Conservation (phyloP, 2,113 vertebrate species). For the Sprattus sprattus region DNA sequence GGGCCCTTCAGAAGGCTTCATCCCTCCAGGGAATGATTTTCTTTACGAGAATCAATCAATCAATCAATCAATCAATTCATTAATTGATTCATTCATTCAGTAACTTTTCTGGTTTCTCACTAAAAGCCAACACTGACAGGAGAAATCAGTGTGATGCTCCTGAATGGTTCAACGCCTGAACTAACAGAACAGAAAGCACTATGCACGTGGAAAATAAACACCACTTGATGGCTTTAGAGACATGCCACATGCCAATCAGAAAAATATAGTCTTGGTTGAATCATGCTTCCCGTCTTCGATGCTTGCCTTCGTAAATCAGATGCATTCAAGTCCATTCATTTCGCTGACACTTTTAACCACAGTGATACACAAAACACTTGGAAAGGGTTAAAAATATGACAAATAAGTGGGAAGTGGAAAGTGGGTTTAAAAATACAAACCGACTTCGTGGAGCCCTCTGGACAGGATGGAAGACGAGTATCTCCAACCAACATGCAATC, state of each 20-base stretch:
- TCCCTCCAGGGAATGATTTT: not conserved
- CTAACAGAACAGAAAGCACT: not conserved
- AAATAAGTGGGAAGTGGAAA: not conserved
- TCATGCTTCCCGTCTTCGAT: too few relatives aligned
- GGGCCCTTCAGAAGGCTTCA: not conserved
- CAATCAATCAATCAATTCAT: too few relatives aligned
- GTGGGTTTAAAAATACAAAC: constrained; percentile 7
- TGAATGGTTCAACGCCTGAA: not conserved
- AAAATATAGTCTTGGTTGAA: not conserved
- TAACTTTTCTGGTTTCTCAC: too few relatives aligned
- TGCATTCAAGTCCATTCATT: not conserved
- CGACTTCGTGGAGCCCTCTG: constrained; percentile 3
- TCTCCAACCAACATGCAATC: constrained; percentile 33
- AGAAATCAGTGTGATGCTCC: not conserved
- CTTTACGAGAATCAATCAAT: too few relatives aligned
- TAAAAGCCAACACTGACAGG: not conserved
- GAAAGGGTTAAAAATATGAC: not conserved
- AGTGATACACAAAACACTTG: not conserved
- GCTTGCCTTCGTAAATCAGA: not conserved
- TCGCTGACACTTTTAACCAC: not conserved
- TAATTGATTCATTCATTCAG: too few relatives aligned
- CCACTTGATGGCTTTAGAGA: not conserved
- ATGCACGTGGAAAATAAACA: not conserved
- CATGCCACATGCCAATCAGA: not conserved
- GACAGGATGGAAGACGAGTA: constrained; percentile 25